Base-by-base conservation (phyloP, 2,113 vertebrate genomes). In the Pollachius pollachius region DNA sequence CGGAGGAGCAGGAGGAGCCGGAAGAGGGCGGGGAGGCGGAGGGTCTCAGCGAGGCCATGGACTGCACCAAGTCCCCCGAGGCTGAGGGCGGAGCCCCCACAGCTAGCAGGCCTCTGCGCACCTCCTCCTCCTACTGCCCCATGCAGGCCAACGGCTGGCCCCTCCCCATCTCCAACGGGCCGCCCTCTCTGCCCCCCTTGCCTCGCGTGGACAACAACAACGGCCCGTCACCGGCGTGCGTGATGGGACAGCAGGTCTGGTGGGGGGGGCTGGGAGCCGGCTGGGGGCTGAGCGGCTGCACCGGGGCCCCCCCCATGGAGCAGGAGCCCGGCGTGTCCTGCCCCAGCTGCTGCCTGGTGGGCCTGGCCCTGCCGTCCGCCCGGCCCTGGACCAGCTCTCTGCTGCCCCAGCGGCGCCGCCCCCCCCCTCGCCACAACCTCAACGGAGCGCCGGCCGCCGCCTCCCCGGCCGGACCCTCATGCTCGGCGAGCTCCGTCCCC, bases 281-380 rank as follows among this genome's bases (percentile, higher is more conserved):
- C 57, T 81, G 4, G 88, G 86, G 4, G 85, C 85, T 21, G 88
- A 67, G 27, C 34, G 65, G 77, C 15, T 81, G 75, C 63, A 75
- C 89, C 59, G 85, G 81, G 21, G 81, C 84, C 1, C 73, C 71
- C 0, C 90, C 88, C 0, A 73, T 90, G 52, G 97, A 97, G 83
- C 92, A 93, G 15, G 95, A 97, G 0, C 95, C 97, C 27, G 92
- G 93, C 1, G 85, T 96, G 72, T 91, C 94, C 41, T 98, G 97
- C 71, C 94, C 95, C 0, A 88, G 93, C 65, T 98, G 96, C 87
- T 98, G 96, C 75, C 85, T 96, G 1, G 84, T 92, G 9, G 91
- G 94, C 52, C 92, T 96, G 79, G 94, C 92, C 71, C 92, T 97
- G 2, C 83, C 94, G 41, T 96, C 95, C 0, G 52, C 85, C 18